Conservation (phyloP, 1,140 invertebrate species). For the Thaumetopoea pityocampa region DNA sequence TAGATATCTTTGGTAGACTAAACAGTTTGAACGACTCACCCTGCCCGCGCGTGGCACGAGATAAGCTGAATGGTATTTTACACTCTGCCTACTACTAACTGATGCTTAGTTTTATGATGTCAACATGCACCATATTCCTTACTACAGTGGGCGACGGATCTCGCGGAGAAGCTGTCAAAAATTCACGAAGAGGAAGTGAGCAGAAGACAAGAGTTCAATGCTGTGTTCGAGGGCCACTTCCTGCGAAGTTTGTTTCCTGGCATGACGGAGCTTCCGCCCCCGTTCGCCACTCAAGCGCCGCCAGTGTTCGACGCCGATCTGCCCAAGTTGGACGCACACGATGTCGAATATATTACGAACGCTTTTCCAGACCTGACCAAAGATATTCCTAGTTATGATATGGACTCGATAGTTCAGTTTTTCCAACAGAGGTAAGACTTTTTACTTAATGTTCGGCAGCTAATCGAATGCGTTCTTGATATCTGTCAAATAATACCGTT, state of each 20-base stretch:
- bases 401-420: constrained; percentile 83
- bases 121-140: constrained; percentile 1
- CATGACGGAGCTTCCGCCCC: constrained; percentile 89
- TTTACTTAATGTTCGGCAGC: not conserved
- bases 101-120: too few species aligned
- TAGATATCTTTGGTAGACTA: too few species aligned
- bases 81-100: too few species aligned
- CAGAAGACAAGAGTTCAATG: constrained; percentile 83
- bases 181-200: constrained; percentile 87
- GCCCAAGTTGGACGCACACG: constrained; percentile 79
- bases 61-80: too few species aligned
- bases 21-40: too few species aligned
- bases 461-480: not conserved
- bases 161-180: constrained; percentile 84
- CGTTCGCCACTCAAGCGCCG: constrained; percentile 89
- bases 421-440: constrained; percentile 78
- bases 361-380: constrained; percentile 51
- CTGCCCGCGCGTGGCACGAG: too few species aligned
- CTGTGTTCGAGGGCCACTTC: constrained; percentile 90
- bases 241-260: constrained; percentile 91
- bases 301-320: constrained; percentile 84
- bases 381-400: constrained; percentile 78
- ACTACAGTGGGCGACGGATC: constrained; percentile 83
- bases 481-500: not conserved
- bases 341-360: constrained; percentile 48